phyloP scores from a whole-genome alignment of 2,888 invertebrate species.

The Balanococcus diminutus region DNA sequence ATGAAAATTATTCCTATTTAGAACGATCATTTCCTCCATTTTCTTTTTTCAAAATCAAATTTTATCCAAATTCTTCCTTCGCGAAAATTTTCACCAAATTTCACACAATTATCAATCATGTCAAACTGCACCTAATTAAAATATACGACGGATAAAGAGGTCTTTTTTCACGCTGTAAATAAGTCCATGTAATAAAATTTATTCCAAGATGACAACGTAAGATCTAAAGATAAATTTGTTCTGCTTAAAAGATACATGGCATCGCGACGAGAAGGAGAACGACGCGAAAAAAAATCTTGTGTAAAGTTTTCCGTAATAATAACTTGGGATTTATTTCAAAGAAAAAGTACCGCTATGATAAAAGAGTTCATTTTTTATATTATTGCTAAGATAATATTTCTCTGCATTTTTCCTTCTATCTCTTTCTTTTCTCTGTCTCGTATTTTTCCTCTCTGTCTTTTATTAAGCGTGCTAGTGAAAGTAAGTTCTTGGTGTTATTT shows the following conservation, averaged over 20 bases:
- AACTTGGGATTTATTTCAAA: constrained; percentile 46
- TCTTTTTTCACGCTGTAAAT: not conserved
- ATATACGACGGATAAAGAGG: not conserved
- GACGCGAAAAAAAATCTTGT: not conserved
- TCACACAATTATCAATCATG: not conserved
- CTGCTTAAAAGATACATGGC: constrained; percentile 23
- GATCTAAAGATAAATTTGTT: constrained; percentile 49
- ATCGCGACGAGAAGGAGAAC: constrained; percentile 25
- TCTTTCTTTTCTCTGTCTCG: not conserved
- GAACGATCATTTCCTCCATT: too few species aligned
- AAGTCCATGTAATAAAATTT: constrained; percentile 23
- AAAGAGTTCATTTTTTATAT: constrained; percentile 48
- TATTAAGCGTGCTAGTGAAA: not conserved
- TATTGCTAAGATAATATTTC: constrained; percentile 43
- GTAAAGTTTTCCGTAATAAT: constrained; percentile 43
- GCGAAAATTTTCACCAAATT: too few species aligned
- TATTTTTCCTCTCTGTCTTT: not conserved
- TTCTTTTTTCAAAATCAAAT: too few species aligned
- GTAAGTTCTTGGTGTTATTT: constrained; percentile 5
- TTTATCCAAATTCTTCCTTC: too few species aligned
- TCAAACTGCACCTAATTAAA: not conserved
- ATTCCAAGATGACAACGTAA: constrained; percentile 46
- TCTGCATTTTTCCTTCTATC: constrained; percentile 3
- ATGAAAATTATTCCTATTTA: too few species aligned
- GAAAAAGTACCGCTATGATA: constrained; percentile 33